A percentile compares a stretch with the other conserved stretches of the same genome.
phyloP scores from a whole-genome alignment of 2,888 invertebrate genomes.

The Hypena proboscidalis region DNA sequence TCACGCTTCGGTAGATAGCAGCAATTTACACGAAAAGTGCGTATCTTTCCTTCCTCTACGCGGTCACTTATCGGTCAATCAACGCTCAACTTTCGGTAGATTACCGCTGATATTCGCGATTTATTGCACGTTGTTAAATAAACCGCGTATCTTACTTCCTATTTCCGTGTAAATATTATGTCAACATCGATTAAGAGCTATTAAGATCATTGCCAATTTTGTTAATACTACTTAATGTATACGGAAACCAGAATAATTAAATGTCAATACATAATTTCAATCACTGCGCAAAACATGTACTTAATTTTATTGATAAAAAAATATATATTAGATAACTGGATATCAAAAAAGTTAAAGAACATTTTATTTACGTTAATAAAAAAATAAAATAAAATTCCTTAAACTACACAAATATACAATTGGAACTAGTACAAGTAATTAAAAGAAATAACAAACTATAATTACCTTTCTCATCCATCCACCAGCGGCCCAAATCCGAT shows the following conservation, averaged over 20 bases:
- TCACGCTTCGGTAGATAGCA: no score
- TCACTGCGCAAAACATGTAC: no score
- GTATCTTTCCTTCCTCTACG: slow-evolving; percentile 5
- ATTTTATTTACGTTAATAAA: no score
- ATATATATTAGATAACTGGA: no score
- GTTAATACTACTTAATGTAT: no score
- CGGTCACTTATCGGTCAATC: slow-evolving; percentile 11
- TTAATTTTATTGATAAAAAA: background rate
- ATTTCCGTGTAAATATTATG: background rate
- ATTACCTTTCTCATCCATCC: slow-evolving; percentile 43
- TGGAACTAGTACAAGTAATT: background rate
- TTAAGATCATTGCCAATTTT: no score
- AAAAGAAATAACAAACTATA: background rate
- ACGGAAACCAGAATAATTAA: no score
- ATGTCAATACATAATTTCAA: no score
- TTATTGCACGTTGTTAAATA: slow-evolving; percentile 42
- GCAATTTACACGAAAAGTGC: background rate
- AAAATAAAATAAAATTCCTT: no score
- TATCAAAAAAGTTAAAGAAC: no score
- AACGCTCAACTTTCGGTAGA: slow-evolving; percentile 49
- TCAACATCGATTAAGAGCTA: no score
- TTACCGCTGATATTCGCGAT: slow-evolving; percentile 66
- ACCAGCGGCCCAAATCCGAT: slow-evolving; percentile 47
- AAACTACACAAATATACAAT: no score
- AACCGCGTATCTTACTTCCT: slow-evolving; percentile 8